Base-by-base conservation (phyloP, 2,113 vertebrate species). In the Rhadina sibilatrix region DNA sequence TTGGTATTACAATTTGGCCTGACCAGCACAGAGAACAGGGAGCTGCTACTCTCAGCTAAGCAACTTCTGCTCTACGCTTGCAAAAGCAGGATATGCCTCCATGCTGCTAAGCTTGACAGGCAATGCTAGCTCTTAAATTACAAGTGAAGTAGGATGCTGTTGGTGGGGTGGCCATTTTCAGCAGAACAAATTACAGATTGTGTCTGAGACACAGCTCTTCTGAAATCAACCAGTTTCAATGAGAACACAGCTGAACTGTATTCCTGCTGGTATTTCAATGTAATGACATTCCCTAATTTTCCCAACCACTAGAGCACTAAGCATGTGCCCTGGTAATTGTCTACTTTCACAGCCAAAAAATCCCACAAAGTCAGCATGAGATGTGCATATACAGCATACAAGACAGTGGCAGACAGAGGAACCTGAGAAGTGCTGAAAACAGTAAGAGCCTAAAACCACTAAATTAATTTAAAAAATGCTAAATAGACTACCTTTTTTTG, bases 261-360 rank as follows among this genome's bases (percentile, higher is more conserved):
- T 94, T 94, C 75, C 75, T 93, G 83, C 78, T 93, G 82, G 76
- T 86, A 96, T 90, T 86, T 93, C 79, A 77, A 1, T 94, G 71
- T 88, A 92, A 95, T 90, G 81, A 85, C 80, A 90, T 44, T 86
- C 79, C 82, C 83, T 93, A 93, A 84, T 95, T 96, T 96, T 93
- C 90, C 72, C 76, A 94, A 3, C 64, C 79, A 89, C 76, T 90
- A 93, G 92, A 96, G 64, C 68, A 93, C 76, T 83, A 92, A 93
- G 76, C 64, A 49, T 89, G 68, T 91, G 52, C 60, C 52, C 52
- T 78, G 50, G 44, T 77, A 94, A 93, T 94, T 94, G 89, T 84
- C 83, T 92, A 9, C 14, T 75, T 74, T 64, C 60, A 69, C 84
- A 90, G 80, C 52, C 72, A 89, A 94, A 91, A 93, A 95, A 81